A percentile compares a stretch with the other conserved stretches of the same genome.
Conservation (phyloP, 2,797 vertebrate species). For the Hozukius guyotensis region DNA sequence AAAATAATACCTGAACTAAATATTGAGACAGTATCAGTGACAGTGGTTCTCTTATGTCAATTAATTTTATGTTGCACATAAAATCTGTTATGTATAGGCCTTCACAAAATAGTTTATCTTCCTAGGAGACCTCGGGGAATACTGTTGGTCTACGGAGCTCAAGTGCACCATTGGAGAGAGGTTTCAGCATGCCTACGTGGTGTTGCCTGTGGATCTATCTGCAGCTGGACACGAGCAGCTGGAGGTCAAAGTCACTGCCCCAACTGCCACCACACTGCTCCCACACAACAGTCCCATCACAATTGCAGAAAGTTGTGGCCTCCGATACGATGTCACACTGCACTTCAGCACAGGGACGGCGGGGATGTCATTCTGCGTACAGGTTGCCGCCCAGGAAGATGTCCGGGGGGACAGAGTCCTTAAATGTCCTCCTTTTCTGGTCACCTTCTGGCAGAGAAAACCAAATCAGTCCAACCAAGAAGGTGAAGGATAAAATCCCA, state of each 20-base stretch:
- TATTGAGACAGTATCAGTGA: background rate
- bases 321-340: conserved; percentile 74
- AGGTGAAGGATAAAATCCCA: conserved; percentile 37
- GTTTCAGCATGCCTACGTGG: conserved; percentile 66
- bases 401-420: conserved; percentile 36
- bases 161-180: conserved; percentile 70
- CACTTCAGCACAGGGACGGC: conserved; percentile 42
- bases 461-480: conserved; percentile 39
- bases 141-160: conserved; percentile 77
- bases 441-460: conserved; percentile 74
- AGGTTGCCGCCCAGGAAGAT: conserved; percentile 27
- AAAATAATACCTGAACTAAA: background rate
- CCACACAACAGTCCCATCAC: conserved; percentile 28
- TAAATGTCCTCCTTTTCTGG: conserved; percentile 77
- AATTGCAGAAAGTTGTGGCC: conserved; percentile 74
- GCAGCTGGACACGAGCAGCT: conserved; percentile 28
- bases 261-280: conserved; percentile 7
- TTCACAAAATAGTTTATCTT: conserved; percentile 3
- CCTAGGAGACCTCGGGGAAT: conserved; percentile 69
- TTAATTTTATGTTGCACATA: background rate
- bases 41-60: background rate
- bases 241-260: conserved; percentile 52
- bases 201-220: conserved; percentile 71
- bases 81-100: background rate
- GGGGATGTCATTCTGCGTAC: conserved; percentile 65